phyloP scores from a whole-genome alignment of 2,113 vertebrate genomes.

The Gasterosteus aculeatus region DNA sequence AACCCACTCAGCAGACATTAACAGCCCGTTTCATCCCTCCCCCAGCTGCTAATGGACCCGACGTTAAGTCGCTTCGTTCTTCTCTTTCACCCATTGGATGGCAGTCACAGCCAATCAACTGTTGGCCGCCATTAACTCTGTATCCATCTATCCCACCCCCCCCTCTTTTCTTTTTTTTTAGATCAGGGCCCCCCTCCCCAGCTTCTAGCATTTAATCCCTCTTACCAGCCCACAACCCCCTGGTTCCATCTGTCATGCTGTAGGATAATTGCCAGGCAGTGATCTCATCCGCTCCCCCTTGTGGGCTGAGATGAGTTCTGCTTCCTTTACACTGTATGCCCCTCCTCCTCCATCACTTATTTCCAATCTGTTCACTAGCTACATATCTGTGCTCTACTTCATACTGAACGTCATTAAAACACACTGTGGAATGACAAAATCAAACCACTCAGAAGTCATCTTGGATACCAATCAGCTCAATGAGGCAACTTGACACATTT shows the following conservation, averaged over 20 bases:
- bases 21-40: conserved; percentile 70
- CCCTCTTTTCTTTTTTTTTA: not conserved
- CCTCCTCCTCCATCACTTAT: conserved; percentile 12
- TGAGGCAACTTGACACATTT: conserved; percentile 20
- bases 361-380: conserved; percentile 15
- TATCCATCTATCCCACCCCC: conserved; percentile 20
- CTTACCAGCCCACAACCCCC: conserved; percentile 23
- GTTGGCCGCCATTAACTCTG: conserved; percentile 49
- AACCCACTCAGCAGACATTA: conserved; percentile 44
- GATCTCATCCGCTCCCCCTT: conserved; percentile 37
- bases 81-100: conserved; percentile 69
- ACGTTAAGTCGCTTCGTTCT: conserved; percentile 79
- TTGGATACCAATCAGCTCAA: conserved; percentile 37
- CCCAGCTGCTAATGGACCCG: conserved; percentile 78
- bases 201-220: conserved; percentile 53
- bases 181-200: conserved; percentile 16
- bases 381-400: conserved; percentile 22
- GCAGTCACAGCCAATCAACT: conserved; percentile 72
- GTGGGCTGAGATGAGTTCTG: conserved; percentile 42
- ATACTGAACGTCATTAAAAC: conserved; percentile 39
- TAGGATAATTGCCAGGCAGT: conserved; percentile 17
- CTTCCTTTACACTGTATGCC: conserved; percentile 4
- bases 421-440: conserved; percentile 53
- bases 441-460: conserved; percentile 19
- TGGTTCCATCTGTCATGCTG: conserved; percentile 62